Evolutionary conservation across 2,888 invertebrate species (phyloP).

Genomic region (Scaptomyza reducta): DNA sequence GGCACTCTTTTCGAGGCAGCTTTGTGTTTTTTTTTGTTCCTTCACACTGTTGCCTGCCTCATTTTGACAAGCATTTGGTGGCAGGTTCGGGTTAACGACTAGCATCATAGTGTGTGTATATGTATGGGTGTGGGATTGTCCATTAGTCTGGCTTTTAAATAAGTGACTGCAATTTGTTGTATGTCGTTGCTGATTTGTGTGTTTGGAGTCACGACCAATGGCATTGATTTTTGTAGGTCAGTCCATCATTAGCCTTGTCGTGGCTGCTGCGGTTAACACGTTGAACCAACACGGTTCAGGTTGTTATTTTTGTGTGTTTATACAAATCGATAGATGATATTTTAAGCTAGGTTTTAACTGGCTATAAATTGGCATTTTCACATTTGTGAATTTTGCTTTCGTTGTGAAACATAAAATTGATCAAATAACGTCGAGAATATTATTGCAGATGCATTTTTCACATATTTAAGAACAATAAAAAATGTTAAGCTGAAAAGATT

Average conservation of each 20-base stretch:
- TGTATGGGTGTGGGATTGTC: constrained; percentile 5
- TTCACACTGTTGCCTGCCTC: constrained; percentile 21
- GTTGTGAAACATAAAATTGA: background rate
- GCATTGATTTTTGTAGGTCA: constrained; percentile 21
- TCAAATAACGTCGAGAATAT: background rate
- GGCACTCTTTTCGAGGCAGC: constrained; percentile 3
- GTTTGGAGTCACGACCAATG: constrained; percentile 1
- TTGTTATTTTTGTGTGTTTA: background rate
- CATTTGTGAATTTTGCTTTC: background rate
- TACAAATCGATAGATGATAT: constrained; percentile 2
- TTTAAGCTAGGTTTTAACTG: background rate
- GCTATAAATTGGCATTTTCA: background rate
- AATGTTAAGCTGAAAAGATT: too few relatives aligned
- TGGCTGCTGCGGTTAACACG: constrained; percentile 34
- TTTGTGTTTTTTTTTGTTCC: background rate
- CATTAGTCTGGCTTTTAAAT: constrained; percentile 47
- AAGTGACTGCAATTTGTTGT: constrained; percentile 60
- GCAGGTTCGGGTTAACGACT: background rate
- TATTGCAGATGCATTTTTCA: too few relatives aligned
- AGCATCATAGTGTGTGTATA: background rate
- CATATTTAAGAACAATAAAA: too few relatives aligned
- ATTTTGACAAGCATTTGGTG: constrained; percentile 38
- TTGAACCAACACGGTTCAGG: constrained; percentile 8
- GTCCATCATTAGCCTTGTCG: constrained; percentile 31
- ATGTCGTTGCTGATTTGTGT: constrained; percentile 32